Conservation (phyloP, 1,140 invertebrate genomes). For the Pseudomyrmex gracilis region DNA sequence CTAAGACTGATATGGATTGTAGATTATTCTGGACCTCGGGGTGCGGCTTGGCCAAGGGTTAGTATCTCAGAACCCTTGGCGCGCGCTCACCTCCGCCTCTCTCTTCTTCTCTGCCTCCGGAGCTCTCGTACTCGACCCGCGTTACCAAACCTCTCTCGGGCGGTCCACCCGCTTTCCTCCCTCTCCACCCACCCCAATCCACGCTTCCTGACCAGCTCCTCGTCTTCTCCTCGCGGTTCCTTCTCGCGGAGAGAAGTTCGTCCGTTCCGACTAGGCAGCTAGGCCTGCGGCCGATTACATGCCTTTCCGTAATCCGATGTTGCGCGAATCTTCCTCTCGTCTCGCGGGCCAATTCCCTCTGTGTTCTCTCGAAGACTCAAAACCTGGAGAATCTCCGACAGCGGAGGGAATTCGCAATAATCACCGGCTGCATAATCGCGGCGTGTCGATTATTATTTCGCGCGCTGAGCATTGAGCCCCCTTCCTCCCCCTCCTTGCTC, state of each 20-base stretch:
- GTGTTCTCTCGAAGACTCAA: conserved; percentile 54
- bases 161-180: conserved; percentile 58
- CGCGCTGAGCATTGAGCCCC: neutral
- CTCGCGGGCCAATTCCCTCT: conserved; percentile 56
- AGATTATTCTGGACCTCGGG: conserved; percentile 86
- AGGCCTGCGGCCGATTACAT: conserved; percentile 79
- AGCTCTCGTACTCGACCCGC: conserved; percentile 71
- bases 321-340: conserved; percentile 71
- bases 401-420: conserved; percentile 27
- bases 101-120: conserved; percentile 68
- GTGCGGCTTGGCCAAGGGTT: conserved; percentile 85
- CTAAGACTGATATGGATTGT: conserved; percentile 86
- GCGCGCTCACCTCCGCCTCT: conserved; percentile 75
- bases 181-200: conserved; percentile 45
- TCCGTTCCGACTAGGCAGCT: conserved; percentile 74
- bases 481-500: neutral
- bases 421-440: conserved; percentile 44
- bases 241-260: conserved; percentile 70
- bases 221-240: conserved; percentile 70
- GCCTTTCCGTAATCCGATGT: conserved; percentile 77
- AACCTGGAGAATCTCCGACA: conserved; percentile 61
- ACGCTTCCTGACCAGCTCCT: conserved; percentile 64
- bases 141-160: conserved; percentile 76
- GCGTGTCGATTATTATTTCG: conserved; percentile 31
- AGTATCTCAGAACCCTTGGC: conserved; percentile 83